Base-by-base conservation (phyloP, 2,797 vertebrate genomes). In the Coranthus polyacanthus region DNA sequence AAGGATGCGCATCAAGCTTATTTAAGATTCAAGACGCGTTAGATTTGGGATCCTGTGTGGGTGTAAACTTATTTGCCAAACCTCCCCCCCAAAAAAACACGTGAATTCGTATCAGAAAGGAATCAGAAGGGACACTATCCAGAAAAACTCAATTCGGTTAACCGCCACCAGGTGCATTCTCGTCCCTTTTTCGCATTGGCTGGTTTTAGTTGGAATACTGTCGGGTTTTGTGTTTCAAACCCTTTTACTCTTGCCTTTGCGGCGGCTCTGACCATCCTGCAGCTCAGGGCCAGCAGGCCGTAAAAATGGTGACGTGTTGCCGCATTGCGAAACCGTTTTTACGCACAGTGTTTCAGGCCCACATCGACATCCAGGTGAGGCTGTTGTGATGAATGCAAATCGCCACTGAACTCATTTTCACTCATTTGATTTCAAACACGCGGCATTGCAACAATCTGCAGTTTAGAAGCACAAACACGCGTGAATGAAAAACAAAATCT, bases 321-420 rank as follows among this genome's bases (percentile, higher is more conserved):
- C 90, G 91, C 91, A 93, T 50, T 92, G 92, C 88, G 89, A 92
- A 92, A 89, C 26, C 38, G n/a, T 47, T 63, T 73, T 72, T 69
- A 76, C 79, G 72, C 82, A 66, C 81, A 20, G 34, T 15, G 29
- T 42, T 64, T n/a, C 29, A 2, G 45, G 62, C 45, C 60, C 43
- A 18, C 36, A 39, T 11, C 44, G 16, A 11, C 34, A 4, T 44
- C 18, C 61, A 47, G 55, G 42, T 59, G 53, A 47, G 39, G 56
- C 22, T 59, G 36, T 10, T 26, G 32, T 15, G 15, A 39, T 36
- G 49, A 9, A 26, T 52, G 22, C 53, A 51, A n/a, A 65, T 29
- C 34, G 0, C 15, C 13, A 21, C 2, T 6, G 8, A 11, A 5
- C 6, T 32, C 3, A 16, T 6, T 22, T 10, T 13, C 8, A 41